Evolutionary conservation across 2,888 invertebrate genomes (phyloP), one percentile per base, ranked within the genome.

Genomic region (Acanthosepion pharaonis): DNA sequence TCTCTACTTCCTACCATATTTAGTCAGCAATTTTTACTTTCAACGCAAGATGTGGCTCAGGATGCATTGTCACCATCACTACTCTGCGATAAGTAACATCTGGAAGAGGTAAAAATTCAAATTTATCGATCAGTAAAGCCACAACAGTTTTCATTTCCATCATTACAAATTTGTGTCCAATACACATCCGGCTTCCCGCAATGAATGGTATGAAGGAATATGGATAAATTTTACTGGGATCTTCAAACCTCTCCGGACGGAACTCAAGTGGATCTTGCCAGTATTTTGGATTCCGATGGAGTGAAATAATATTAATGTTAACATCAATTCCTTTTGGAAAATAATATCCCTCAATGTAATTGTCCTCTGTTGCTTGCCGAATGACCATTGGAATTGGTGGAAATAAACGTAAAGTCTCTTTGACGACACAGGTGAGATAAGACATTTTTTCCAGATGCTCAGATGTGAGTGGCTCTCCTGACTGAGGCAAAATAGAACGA

Each of bases 341-440:
- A 59, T 59, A 23, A 59, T 59, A 59, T 59, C 59, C 59, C 59
- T 59, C 59, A 59, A 97, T 95, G 95, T 96, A 96, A 48, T 93
- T 95, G 94, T 96, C 96, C 20, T 95, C 64, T 25, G 96, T 33
- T 23, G 96, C 96, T 91, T 95, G 94, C 0, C 97, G 95, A 94
- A 96, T 96, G 18, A 96, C 94, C 25, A 94, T 95, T 2, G 96
- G 95, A 5, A 96, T 95, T 33, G 97, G 96, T 9, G 97, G 97
- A 42, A 96, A 96, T 49, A 97, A 94, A 93, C 97, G 96, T 49
- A 97, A 95, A 5, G 96, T 96, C 95, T 97, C 97, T 94, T 96
- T 97, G 64, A 97, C 96, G 49, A 96, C 96, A 94, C 96, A 95
- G n/a, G 95, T 96, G 20, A 96, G 94, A 94, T 96, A 97, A 33